Conservation (phyloP, 2,113 vertebrate genomes). For the Mohoua ochrocephala region DNA sequence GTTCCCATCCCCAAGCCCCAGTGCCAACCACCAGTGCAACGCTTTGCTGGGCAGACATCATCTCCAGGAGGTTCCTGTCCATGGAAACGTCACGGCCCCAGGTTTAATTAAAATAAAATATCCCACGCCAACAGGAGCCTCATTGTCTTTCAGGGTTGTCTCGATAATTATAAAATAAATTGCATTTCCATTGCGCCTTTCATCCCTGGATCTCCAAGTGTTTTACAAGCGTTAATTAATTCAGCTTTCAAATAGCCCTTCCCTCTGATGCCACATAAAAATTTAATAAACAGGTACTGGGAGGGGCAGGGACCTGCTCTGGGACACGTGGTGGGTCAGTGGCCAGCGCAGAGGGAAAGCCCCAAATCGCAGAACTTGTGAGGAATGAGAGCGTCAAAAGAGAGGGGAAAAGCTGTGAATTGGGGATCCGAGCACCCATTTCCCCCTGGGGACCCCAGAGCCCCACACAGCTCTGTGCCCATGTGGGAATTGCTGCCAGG, state of each 20-base stretch:
- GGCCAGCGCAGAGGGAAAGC: background rate
- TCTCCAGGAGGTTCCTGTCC: background rate
- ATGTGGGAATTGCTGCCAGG: accelerated
- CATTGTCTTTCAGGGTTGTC: slow-evolving; percentile 23
- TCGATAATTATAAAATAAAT: slow-evolving; percentile 47
- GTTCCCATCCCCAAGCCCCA: background rate
- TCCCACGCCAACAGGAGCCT: background rate
- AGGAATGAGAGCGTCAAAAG: background rate
- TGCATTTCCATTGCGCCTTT: slow-evolving; percentile 32
- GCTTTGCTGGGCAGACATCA: background rate
- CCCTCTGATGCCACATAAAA: background rate
- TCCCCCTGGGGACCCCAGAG: accelerated
- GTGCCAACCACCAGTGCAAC: accelerated
- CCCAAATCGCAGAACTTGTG: accelerated
- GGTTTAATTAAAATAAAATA: slow-evolving; percentile 7
- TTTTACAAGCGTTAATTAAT: slow-evolving; percentile 53
- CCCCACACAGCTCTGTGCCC: accelerated
- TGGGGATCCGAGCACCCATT: accelerated
- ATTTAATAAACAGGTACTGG: background rate
- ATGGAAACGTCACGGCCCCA: accelerated
- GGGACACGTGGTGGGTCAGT: background rate
- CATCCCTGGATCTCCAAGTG: slow-evolving; percentile 36
- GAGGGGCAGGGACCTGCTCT: background rate
- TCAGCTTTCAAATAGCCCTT: background rate
- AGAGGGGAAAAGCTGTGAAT: background rate